Base-by-base conservation (phyloP, 2,888 invertebrate genomes). In the Andrena marginata region DNA sequence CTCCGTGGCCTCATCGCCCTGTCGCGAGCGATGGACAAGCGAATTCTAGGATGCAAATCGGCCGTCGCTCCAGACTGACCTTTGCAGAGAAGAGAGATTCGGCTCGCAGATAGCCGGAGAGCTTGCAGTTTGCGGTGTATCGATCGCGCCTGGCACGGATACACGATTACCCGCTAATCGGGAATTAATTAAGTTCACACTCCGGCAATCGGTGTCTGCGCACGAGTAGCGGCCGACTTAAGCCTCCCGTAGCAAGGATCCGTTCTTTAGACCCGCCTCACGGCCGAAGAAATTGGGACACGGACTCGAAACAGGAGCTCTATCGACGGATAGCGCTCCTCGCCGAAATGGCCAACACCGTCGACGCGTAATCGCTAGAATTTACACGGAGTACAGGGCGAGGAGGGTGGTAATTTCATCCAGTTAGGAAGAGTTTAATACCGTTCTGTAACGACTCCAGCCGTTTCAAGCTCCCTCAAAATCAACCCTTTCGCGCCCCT, bases 121-220 rank as follows among this genome's bases (percentile, higher is more conserved):
- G 68, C 65, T 65, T 69, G 62, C 59, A 64, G 65, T 71, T 87
- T 76, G 75, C 71, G 62, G 68, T 60, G 56, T 77, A 85, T 85
- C 72, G 79, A 85, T 82, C 85, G 69, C 16, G 72, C 16, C 60
- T 56, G 68, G 35, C 62, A 59, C 68, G 65, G 60, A 77, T 76
- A 65, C 62, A 65, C 63, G 75, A 87, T 81, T 84, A 82, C 33
- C 78, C 68, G 63, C 56, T 79, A 67, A 74, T 85, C 76, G 63
- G 56, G 49, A 65, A 75, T 73, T 79, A 86, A 82, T 76, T 79
- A 73, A 70, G 70, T 77, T 82, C 77, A 69, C 82, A 67, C 76
- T 26, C 29, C 23, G 10, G 49, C 59, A 20, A 67, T 68, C 31
- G n/a, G 29, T 16, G 42, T 33, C 13, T 2, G 26, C 31, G 49